phyloP scores from a whole-genome alignment of 2,797 vertebrate species.

The Melanotaenia parkinsoni region DNA sequence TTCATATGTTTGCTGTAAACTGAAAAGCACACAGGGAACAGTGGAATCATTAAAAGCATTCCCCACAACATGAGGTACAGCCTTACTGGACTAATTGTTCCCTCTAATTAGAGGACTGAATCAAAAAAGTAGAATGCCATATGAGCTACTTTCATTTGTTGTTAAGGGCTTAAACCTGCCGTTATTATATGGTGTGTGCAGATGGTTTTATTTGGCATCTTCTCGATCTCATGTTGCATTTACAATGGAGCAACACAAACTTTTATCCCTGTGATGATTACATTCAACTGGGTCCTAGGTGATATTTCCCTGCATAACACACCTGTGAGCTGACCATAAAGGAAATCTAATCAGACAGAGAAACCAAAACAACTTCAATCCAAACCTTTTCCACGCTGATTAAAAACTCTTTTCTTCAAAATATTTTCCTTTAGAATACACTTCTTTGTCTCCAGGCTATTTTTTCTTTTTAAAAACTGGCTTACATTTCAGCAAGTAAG shows the following conservation, averaged over 20 bases:
- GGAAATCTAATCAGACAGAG: background rate
- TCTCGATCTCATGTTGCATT: background rate
- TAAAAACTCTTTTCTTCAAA: background rate
- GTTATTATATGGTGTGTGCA: background rate
- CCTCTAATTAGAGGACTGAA: constrained; percentile 2
- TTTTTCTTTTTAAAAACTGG: too few relatives aligned
- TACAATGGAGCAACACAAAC: background rate
- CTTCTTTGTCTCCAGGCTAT: background rate
- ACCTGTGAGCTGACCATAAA: background rate
- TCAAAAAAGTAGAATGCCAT: background rate
- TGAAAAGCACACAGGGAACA: background rate
- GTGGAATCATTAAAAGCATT: background rate
- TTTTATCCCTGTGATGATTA: background rate
- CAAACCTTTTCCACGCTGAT: background rate
- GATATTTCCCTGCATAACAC: background rate
- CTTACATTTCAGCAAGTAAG: background rate
- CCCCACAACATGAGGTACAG: background rate
- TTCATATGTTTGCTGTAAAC: background rate
- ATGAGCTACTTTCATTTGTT: background rate
- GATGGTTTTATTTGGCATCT: background rate
- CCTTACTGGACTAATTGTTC: background rate
- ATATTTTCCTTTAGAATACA: background rate
- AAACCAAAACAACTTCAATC: background rate
- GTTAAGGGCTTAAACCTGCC: background rate
- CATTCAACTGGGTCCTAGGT: background rate